Evolutionary conservation across 2,888 invertebrate genomes (phyloP).

Genomic region (Meloe dianella): DNA sequence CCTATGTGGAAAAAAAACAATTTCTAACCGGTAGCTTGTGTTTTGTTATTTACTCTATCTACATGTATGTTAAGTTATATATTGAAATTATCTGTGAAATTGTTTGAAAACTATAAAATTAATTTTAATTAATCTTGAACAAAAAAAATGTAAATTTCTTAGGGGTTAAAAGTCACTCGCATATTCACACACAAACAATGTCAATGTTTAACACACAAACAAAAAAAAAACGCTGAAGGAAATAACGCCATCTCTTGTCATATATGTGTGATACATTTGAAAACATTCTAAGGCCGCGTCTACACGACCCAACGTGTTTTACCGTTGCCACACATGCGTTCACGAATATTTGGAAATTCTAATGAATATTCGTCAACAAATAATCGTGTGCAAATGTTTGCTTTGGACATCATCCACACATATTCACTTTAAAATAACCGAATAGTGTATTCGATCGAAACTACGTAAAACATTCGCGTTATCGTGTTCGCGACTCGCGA

Average conservation of each 20-base stretch:
- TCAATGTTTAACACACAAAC: neutral
- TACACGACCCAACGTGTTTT: neutral
- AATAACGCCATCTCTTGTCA: neutral
- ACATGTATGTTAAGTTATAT: neutral
- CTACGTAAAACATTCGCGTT: no score
- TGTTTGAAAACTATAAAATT: neutral
- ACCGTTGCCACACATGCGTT: no score
- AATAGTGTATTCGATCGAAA: no score
- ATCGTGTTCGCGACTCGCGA: no score
- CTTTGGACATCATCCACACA: no score
- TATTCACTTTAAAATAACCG: no score
- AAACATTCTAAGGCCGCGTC: neutral
- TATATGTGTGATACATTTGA: neutral
- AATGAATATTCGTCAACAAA: no score
- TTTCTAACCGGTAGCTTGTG: neutral
- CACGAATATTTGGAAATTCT: no score
- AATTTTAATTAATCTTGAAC: neutral
- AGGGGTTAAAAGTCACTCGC: conserved; percentile 11
- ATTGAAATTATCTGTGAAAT: neutral
- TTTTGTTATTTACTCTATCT: neutral
- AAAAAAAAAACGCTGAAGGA: neutral
- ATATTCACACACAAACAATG: neutral
- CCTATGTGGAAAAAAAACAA: neutral
- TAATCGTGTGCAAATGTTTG: no score
- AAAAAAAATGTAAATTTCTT: conserved; percentile 4